Evolutionary conservation across 2,797 vertebrate genomes (phyloP).

Genomic region (Spinus olivaceus): DNA sequence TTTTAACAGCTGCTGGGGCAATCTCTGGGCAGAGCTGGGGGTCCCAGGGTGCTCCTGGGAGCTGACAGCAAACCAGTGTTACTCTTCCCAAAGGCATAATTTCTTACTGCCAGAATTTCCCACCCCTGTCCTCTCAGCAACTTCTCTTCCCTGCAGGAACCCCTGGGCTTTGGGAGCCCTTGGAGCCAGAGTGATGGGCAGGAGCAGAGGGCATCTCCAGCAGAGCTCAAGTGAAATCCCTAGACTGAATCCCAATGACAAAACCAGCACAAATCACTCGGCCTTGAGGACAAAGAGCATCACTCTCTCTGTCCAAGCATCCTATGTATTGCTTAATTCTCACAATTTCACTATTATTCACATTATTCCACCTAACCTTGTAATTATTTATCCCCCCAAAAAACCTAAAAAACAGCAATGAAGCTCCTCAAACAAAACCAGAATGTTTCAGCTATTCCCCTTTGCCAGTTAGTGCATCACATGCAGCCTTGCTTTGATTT

Average conservation of each 20-base stretch:
- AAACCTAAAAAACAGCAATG: rapidly evolving
- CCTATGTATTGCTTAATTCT: neutral
- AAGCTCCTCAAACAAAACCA: neutral
- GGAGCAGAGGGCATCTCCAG: neutral
- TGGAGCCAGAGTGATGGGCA: neutral
- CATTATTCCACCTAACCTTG: neutral
- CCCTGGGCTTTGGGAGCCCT: neutral
- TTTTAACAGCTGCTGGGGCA: neutral
- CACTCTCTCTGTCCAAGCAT: neutral
- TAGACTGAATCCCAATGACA: neutral
- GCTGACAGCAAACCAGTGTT: neutral
- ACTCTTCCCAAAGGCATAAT: neutral
- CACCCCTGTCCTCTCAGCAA: neutral
- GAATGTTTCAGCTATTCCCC: neutral
- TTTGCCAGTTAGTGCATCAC: neutral
- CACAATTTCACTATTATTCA: neutral
- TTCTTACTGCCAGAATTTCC: neutral
- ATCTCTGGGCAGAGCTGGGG: neutral
- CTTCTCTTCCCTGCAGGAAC: neutral
- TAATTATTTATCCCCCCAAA: neutral
- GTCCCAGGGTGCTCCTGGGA: neutral
- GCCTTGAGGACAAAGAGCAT: neutral
- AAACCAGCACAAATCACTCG: neutral
- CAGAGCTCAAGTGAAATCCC: neutral
- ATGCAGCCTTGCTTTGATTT: conserved; percentile 17